These are phyloP conservation scores for Eurytoma californica DNA, from an alignment of 2,888 invertebrate species.

Conservation along the genomic window DNA sequence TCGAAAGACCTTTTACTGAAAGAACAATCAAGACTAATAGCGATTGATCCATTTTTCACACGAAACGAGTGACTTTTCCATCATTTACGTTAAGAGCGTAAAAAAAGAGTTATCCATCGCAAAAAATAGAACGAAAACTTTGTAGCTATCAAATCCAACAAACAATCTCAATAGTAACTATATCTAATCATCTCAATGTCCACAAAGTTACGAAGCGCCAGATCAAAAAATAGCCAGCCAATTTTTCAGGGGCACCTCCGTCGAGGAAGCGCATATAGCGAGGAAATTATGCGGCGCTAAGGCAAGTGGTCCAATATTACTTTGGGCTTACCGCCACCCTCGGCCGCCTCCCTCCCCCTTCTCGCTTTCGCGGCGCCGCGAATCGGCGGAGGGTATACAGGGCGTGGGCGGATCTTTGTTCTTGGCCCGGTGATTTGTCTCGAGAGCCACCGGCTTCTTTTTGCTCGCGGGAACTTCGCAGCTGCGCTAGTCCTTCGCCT, in stretches of 20 bases:
- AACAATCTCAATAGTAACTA: not conserved
- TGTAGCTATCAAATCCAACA: not conserved
- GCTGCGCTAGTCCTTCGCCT: not conserved
- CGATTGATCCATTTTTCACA: no score
- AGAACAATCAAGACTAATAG: no score
- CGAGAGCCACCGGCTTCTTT: slow-evolving; percentile 3
- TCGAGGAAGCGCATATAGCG: not conserved
- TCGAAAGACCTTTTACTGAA: no score
- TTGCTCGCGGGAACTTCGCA: not conserved
- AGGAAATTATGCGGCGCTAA: not conserved
- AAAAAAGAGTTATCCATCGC: no score
- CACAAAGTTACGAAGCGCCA: not conserved
- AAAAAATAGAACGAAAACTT: no score
- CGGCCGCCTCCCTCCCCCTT: not conserved
- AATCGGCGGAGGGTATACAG: not conserved
- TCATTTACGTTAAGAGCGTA: no score
- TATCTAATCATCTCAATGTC: not conserved
- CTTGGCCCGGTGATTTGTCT: slow-evolving; percentile 26
- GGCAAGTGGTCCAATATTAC: not conserved
- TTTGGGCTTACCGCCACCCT: not conserved
- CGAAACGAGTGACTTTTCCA: no score
- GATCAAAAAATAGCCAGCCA: not conserved
- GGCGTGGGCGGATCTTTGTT: slow-evolving; percentile 38
- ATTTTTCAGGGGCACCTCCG: not conserved
- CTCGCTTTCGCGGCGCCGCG: not conserved